These are phyloP conservation scores for Neotragus moschatus DNA, from an alignment of 2,113 vertebrate species.

Conservation along the genomic window DNA sequence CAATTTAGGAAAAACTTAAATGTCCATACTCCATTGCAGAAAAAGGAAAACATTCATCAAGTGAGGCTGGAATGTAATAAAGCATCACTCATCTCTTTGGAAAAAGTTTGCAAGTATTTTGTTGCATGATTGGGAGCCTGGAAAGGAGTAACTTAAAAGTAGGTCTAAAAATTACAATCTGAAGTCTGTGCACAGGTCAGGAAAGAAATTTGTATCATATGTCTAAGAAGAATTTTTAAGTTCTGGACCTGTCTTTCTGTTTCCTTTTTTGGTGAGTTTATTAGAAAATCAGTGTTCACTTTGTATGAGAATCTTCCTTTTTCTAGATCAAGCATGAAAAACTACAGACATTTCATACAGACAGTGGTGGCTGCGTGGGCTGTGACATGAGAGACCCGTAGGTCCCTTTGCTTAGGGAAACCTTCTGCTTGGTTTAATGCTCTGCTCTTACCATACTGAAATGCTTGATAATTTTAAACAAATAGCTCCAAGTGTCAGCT, in stretches of 20 bases:
- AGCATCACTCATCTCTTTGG: not conserved
- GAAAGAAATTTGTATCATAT: not conserved
- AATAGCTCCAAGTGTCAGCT: not conserved
- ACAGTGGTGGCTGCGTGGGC: fast-evolving
- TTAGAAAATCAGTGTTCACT: not conserved
- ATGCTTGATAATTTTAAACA: not conserved
- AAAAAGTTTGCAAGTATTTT: constrained; percentile 34
- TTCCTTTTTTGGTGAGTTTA: constrained; percentile 4
- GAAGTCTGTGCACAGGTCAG: not conserved
- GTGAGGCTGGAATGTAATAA: constrained; percentile 13
- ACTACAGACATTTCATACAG: not conserved
- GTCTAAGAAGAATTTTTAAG: constrained; percentile 27
- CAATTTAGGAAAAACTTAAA: not conserved
- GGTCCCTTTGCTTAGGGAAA: not conserved
- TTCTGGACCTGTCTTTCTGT: not conserved
- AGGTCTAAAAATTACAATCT: not conserved
- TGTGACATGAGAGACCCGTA: fast-evolving
- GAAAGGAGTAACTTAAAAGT: constrained; percentile 13
- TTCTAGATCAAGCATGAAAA: not conserved
- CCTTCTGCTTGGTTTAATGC: fast-evolving
- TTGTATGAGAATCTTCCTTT: not conserved
- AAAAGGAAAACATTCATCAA: not conserved
- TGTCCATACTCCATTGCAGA: not conserved
- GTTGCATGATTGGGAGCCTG: not conserved
- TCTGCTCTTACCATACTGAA: not conserved